Conservation (phyloP, 2,113 vertebrate genomes). For the Terrapene triunguis region DNA sequence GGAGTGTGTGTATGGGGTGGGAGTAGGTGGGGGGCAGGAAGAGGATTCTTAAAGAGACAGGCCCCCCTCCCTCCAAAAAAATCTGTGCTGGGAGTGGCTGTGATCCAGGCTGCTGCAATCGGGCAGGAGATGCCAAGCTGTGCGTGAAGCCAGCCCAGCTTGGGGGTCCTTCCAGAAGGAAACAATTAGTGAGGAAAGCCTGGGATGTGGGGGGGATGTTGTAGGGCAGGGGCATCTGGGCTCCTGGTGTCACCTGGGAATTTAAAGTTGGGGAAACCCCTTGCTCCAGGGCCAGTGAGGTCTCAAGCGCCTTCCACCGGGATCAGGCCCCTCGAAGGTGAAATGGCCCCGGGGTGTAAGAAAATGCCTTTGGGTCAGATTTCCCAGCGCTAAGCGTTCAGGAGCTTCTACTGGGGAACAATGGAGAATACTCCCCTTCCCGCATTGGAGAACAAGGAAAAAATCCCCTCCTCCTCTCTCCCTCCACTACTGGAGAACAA, state of each 20-base stretch:
- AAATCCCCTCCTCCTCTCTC: not conserved
- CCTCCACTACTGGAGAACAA: not conserved
- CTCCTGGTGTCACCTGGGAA: not conserved
- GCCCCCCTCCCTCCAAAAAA: not conserved
- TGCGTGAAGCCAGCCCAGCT: not conserved
- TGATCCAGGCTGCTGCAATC: not conserved
- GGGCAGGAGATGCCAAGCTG: not conserved
- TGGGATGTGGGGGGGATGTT: too few species aligned
- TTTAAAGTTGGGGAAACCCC: not conserved
- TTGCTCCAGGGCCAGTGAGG: not conserved
- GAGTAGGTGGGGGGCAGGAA: too few species aligned
- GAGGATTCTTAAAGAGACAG: not conserved
- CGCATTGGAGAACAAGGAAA: not conserved
- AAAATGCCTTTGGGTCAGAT: not conserved
- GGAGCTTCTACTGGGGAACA: not conserved
- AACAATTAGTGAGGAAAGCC: not conserved
- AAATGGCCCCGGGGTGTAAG: not conserved
- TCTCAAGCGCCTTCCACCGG: not conserved
- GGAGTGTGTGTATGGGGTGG: too few species aligned
- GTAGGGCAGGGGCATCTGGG: not conserved
- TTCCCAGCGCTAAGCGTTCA: not conserved
- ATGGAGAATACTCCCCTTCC: not conserved
- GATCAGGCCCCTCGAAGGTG: not conserved
- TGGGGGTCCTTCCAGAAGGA: not conserved
- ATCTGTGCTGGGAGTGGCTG: not conserved